Evolutionary conservation across 2,113 vertebrate genomes (phyloP).

Genomic region (Rhagologus leucostigma): DNA sequence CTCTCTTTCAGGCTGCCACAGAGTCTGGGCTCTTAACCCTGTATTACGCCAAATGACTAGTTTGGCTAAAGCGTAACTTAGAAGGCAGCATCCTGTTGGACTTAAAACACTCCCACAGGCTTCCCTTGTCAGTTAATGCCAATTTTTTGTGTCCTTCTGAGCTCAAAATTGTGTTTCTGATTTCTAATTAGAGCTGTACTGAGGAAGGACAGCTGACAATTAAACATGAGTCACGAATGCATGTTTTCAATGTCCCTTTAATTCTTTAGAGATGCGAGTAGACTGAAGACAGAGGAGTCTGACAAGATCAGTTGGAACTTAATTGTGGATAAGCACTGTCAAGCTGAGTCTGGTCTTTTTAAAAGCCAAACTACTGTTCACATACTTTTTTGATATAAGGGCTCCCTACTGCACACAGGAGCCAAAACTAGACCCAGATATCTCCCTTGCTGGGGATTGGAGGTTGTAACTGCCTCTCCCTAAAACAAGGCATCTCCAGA

Average conservation of each 20-base stretch:
- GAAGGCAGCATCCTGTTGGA: not conserved
- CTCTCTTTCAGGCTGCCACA: not conserved
- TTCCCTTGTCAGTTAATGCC: not conserved
- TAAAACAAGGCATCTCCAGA: not conserved
- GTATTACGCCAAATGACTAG: not conserved
- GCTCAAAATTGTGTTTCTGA: not conserved
- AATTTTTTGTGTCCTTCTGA: not conserved
- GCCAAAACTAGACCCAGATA: not conserved
- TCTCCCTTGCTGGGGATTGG: not conserved
- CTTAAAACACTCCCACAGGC: not conserved
- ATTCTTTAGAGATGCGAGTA: not conserved
- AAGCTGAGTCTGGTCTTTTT: not conserved
- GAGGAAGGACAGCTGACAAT: not conserved
- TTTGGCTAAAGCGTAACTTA: not conserved
- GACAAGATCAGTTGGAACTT: not conserved
- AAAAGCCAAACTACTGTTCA: not conserved
- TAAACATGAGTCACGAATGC: not conserved
- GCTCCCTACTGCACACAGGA: not conserved
- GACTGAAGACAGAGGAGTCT: not conserved
- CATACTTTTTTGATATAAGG: not conserved
- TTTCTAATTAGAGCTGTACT: conserved; percentile 30
- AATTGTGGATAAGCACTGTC: not conserved
- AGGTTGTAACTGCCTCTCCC: not conserved
- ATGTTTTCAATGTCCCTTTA: not conserved
- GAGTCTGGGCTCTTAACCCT: not conserved